Base-by-base conservation (phyloP, 2,888 invertebrate species). In the Hylaea fasciaria region DNA sequence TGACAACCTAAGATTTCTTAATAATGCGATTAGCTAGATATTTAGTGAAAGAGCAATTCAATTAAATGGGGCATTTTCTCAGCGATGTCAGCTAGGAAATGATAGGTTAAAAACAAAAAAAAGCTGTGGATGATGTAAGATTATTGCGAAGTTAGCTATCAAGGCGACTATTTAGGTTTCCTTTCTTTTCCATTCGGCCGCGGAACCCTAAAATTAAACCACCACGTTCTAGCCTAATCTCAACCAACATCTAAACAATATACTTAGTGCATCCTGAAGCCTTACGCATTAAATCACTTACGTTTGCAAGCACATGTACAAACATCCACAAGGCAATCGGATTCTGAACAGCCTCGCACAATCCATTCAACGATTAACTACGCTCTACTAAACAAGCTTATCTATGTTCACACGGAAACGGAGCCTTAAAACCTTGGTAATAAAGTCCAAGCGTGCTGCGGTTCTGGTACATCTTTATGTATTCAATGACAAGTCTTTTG, bases 371-470 rank as follows among this genome's bases (percentile, higher is more conserved):
- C 43, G 41, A 61, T 61, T 61, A 41, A 22, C 46, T 43, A 51
- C 55, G 55, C 60, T 56, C 60, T 46, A 61, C 50, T 61, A 46
- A 51, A 46, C 44, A 39, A 13, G 32, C 16, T 13, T 39, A 55
- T 50, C 55, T 35, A 13, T 35, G 22, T 11, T 39, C 4, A 13
- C 11, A n/a, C 17, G 12, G 12, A 54, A 54, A 51, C 16, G 13
- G 13, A 7, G 47, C 51, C 53, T 16, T 61, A 55, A 22, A 14
- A 3, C 12, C 35, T 2, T 46, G 14, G 28, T 9, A 13, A 41
- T 41, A 60, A 32, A 44, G 40, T 41, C 29, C 11, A 49, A 32
- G 49, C 1, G 37, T 32, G 11, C 32, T 16, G 29, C 12, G 29
- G n/a, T 37, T 40, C 13, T 32, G 13, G n/a, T 11, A 11, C 35